These are phyloP conservation scores for Drosophila seguyi DNA, from an alignment of 1,140 invertebrate species.

Conservation along the genomic window DNA sequence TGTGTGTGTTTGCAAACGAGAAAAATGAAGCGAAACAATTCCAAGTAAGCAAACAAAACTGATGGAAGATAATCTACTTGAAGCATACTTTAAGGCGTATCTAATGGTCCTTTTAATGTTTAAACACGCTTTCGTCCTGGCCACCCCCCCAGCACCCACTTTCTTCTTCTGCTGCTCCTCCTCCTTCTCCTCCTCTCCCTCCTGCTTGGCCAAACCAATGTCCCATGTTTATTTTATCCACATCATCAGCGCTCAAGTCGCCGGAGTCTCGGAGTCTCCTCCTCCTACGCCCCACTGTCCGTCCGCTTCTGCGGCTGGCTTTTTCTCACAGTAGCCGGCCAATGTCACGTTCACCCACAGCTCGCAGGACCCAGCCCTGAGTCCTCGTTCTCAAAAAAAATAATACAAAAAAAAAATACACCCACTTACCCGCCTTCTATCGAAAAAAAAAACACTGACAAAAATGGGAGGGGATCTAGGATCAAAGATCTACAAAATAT, in stretches of 20 bases:
- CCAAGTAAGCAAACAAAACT: constrained; percentile 83
- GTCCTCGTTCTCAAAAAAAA: constrained; percentile 1
- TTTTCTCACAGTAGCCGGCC: constrained; percentile 49
- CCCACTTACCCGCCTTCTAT: constrained; percentile 7
- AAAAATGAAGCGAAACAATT: constrained; percentile 84
- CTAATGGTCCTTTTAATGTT: constrained; percentile 84
- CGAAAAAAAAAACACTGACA: not conserved
- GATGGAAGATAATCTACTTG: constrained; percentile 85
- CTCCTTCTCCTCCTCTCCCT: not conserved
- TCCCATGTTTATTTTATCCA: constrained; percentile 83
- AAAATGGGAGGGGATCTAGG: no score
- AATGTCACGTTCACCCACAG: constrained; percentile 44
- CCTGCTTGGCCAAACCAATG: constrained; percentile 60
- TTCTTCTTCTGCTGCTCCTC: not conserved
- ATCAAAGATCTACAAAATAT: no score
- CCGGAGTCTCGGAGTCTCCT: constrained; percentile 9
- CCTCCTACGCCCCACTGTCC: not conserved
- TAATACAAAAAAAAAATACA: not conserved
- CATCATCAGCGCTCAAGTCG: constrained; percentile 75
- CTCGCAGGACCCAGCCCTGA: not conserved
- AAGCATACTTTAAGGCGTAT: constrained; percentile 85
- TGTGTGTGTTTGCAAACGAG: constrained; percentile 75
- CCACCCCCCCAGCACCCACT: not conserved
- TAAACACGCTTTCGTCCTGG: constrained; percentile 75
- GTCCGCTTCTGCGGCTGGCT: constrained; percentile 39